These are phyloP conservation scores for Nannospalax galili DNA, from an alignment of 2,113 vertebrate species.

Conservation along the genomic window DNA sequence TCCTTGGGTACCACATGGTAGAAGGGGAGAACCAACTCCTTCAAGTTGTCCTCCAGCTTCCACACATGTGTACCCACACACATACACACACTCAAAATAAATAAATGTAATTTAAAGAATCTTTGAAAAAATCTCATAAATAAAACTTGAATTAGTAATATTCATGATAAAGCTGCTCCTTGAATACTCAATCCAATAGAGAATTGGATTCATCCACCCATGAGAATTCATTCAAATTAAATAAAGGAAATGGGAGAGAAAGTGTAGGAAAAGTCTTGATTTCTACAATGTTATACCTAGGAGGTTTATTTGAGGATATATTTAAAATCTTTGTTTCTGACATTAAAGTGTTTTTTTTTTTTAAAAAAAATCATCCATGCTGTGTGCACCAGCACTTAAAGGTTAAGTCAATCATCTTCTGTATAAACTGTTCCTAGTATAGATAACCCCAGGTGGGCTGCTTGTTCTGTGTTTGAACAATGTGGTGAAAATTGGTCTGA, in stretches of 20 bases:
- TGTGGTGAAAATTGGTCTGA: constrained; percentile 73
- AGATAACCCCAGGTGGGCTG: constrained; percentile 69
- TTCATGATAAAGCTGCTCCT: not conserved
- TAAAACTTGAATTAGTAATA: not conserved
- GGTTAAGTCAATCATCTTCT: constrained; percentile 49
- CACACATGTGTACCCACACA: not conserved
- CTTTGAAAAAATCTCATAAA: not conserved
- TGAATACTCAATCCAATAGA: not conserved
- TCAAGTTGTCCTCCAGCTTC: too few species aligned
- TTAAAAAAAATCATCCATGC: not conserved
- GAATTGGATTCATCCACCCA: too few species aligned
- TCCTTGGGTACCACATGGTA: not conserved
- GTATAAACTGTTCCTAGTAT: constrained; percentile 65
- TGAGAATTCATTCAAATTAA: constrained; percentile 4
- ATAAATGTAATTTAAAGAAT: not conserved
- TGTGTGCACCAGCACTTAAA: constrained; percentile 49
- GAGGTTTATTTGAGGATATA: constrained; percentile 26
- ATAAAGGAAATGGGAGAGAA: constrained; percentile 3
- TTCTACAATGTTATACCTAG: constrained; percentile 33
- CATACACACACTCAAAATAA: not conserved
- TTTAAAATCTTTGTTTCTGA: constrained; percentile 63
- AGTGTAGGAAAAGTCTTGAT: constrained; percentile 20
- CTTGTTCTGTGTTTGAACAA: constrained; percentile 75
- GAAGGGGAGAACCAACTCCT: too few species aligned
- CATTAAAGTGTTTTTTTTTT: constrained; percentile 46